Base-by-base conservation (phyloP, 2,888 invertebrate species). In the Lamproptera curius region DNA sequence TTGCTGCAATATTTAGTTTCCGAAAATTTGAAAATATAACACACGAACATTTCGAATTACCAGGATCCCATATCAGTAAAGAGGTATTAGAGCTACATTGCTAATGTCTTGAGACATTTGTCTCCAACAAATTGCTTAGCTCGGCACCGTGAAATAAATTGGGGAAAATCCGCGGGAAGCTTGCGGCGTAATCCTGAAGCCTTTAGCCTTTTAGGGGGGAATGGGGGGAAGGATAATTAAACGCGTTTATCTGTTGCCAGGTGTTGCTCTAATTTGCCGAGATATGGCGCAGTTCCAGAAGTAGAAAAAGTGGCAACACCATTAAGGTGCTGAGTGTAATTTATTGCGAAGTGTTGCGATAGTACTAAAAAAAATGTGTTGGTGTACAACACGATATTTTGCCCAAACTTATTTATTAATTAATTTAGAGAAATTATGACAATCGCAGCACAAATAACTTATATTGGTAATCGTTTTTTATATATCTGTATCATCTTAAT, bases 231-330 rank as follows among this genome's bases (percentile, higher is more conserved):
- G 33, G 42, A 42, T 42, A 48, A 48, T 42, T 42, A 48, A 48
- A 79, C 69, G 66, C 76, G 75, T 80, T 81, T 82, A 82, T 83
- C 82, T 79, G 70, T 61, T 63, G 67, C 20, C 83, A 80, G 83
- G 82, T 81, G 82, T 53, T 58, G 3, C 20, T 20, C 48, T 48
- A 48, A 48, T 48, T 48, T 76, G 75, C 73, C 69, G 57, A 73
- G 76, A 76, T 76, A 77, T 70, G 68, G 58, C 58, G 46, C 52
- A 42, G 57, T 41, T 46, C 53, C 56, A 55, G 52, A 9, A 20
- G 14, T 17, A 48, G 42, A 48, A 33, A 33, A 42, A 33, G 23
- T 26, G 26, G 9, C 38, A 37, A 16, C 33, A 38, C 13, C 16
- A 33, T 23, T 37, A 31, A 35, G 31, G 33, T 16, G 37, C 8